Base-by-base conservation (phyloP, 2,113 vertebrate genomes). In the Campylorhamphus procurvoides region DNA sequence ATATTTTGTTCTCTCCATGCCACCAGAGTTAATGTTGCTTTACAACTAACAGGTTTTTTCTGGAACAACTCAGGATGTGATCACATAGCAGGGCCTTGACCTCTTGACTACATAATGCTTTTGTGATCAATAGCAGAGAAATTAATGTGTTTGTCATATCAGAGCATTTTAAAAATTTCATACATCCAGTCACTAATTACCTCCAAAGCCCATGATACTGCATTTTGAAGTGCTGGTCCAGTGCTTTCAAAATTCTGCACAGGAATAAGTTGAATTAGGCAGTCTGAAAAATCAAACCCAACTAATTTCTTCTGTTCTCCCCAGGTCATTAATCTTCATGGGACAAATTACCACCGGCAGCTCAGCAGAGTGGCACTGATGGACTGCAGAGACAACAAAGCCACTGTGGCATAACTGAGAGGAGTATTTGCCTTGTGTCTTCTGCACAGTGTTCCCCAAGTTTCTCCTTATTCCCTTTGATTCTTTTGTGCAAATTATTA, bases 121-220 rank as follows among this genome's bases (percentile, higher is more conserved):
- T 79, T 83, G 81, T 84, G 69, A 97, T 97, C 94, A 82, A 97
- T 96, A 97, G 68, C 60, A 82, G 62, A 91, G 89, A 89, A 95
- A 96, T 97, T 96, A 93, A 94, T 94, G 92, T 96, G 88, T 91
- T 96, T 91, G 91, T 92, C 79, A 67, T 88, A 95, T 84, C 83
- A 64, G 40, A 75, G 35, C 80, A 59, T 76, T 88, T 87, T 87
- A 24, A 84, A 92, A 78, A 69, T 82, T 80, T 92, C 84, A 91
- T 94, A 60, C 35, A 23, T 47, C 27, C 47, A 22, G 12, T 86
- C 84, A 76, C 93, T 96, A 87, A 95, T 96, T 95, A 94, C 81
- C 84, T 81, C 73, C 79, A 68, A 52, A 52, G 72, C 39, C 71
- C 63, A 46, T n/a, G 75, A 53, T 23, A 33, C 29, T 84, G 74